These are phyloP conservation scores for Xylocampa areola DNA, from an alignment of 2,888 invertebrate species.

Conservation along the genomic window DNA sequence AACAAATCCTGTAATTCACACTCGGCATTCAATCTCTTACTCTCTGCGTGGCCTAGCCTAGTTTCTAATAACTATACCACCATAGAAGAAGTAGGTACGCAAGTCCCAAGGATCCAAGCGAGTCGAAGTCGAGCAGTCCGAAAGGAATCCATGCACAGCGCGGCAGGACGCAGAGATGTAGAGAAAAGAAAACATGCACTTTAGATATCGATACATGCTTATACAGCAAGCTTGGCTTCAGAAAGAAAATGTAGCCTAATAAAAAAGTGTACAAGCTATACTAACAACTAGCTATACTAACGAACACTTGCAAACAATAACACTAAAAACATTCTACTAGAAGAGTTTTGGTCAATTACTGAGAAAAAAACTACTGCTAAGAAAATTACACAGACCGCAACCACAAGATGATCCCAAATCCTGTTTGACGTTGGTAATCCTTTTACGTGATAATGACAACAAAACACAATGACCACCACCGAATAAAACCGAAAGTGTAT, in stretches of 20 bases:
- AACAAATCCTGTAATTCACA: constrained; percentile 90
- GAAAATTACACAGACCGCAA: constrained; percentile 22
- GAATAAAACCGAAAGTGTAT: constrained; percentile 37
- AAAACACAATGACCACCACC: constrained; percentile 50
- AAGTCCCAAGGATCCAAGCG: constrained; percentile 61
- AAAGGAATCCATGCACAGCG: constrained; percentile 62
- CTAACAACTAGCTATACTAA: background rate
- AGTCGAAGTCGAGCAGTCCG: constrained; percentile 57
- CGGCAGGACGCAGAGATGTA: constrained; percentile 69
- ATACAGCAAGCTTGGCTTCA: constrained; percentile 29
- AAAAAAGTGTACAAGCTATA: constrained; percentile 32
- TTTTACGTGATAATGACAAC: constrained; percentile 15
- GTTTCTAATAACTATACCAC: constrained; percentile 90
- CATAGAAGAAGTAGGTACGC: constrained; percentile 70
- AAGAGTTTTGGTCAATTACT: background rate
- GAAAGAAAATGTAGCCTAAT: constrained; percentile 27
- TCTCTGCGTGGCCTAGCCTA: constrained; percentile 91
- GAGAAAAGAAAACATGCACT: constrained; percentile 82
- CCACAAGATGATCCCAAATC: constrained; percentile 29
- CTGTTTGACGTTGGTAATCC: constrained; percentile 6
- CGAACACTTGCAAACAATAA: background rate
- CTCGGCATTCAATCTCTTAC: constrained; percentile 91
- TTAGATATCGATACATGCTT: constrained; percentile 67
- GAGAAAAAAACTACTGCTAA: constrained; percentile 3
- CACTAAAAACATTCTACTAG: background rate